Base-by-base conservation (phyloP, 2,888 invertebrate species). In the Vannuccia rotundouncinata region DNA sequence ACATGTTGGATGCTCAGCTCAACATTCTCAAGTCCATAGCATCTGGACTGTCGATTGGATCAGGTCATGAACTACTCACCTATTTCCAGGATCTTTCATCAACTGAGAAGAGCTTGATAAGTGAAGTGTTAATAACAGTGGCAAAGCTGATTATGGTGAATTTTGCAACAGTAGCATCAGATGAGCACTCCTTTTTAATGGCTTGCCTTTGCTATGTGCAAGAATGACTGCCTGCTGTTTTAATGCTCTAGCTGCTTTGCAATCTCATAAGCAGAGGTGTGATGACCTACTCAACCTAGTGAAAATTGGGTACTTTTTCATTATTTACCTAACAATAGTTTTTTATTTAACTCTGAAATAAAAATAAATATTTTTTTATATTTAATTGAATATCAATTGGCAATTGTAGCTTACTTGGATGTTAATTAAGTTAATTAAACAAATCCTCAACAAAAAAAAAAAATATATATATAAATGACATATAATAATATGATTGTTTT, bases 141-240 rank as follows among this genome's bases (percentile, higher is more conserved):
- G 25, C 66, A 66, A 66, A 66, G 66, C 66, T 66, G 66, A 66
- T 66, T 66, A 66, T 66, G 66, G 66, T 66, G 66, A 66, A 66
- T 5, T 27, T 27, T 22, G 25, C 66, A 66, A 66, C 25, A 27
- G 25, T 22, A 66, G 25, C 66, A 66, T 66, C 66, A 66, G 66
- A 27, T 22, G 25, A 66, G 66, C 25, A 66, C 25, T 22, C 10
- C 2, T 66, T 66, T 66, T 66, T 22, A 66, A n/a, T 66, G 25
- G 66, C 25, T 66, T n/a, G 66, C 66, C 66, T 66, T 66, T 17
- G 66, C 66, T 66, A 27, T 22, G 25, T 66, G 22, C 25, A 22
- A 66, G 66, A 66, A 66, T 66, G 66, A 66, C 66, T n/a, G 66
- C 66, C 66, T 66, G 66, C 25, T 27, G 25, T 66, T 66, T 66